A percentile compares a stretch with the other conserved stretches of the same genome.
phyloP scores from a whole-genome alignment of 30 jellyfish, hydroid and myxozoan genomes.

The Pseudorhiza aurosa region DNA sequence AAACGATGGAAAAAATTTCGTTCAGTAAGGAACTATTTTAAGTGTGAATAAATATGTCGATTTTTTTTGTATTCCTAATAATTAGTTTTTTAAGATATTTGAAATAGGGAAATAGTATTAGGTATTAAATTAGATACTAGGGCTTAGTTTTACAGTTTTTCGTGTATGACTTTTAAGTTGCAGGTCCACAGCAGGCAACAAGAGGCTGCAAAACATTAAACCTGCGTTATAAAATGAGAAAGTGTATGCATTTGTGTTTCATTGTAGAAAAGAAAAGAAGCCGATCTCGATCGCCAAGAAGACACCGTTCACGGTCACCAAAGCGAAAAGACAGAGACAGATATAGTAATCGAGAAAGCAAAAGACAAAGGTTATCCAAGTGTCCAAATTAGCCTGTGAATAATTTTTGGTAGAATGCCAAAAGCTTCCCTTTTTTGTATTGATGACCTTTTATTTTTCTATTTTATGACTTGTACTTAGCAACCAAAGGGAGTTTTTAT shows the following conservation, averaged over 20 bases:
- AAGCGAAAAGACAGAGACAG: slow-evolving; percentile 71
- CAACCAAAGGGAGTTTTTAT: too few species aligned
- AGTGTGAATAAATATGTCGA: too few species aligned
- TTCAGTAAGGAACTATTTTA: too few species aligned
- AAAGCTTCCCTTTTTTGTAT: neutral
- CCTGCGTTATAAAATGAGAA: neutral
- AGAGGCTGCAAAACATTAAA: neutral
- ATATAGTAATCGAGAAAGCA: slow-evolving; percentile 21
- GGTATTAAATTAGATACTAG: too few species aligned
- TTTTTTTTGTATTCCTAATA: too few species aligned
- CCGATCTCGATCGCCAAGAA: slow-evolving; percentile 72
- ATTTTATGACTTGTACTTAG: too few species aligned
- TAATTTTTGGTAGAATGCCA: neutral
- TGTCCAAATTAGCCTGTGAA: too few species aligned
- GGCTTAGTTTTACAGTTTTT: too few species aligned
- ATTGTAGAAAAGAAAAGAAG: slow-evolving; percentile 39
- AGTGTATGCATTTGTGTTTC: neutral
- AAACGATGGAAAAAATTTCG: too few species aligned
- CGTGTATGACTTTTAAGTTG: neutral
- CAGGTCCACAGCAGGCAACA: neutral
- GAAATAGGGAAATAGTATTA: too few species aligned
- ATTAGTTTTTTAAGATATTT: too few species aligned
- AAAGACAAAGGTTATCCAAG: slow-evolving; percentile 9
- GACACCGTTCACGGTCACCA: slow-evolving; percentile 91
- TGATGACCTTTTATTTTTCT: too few species aligned